Evolutionary conservation across 2,797 vertebrate genomes (phyloP), one percentile per base, ranked within the genome.

Genomic region (Rhynchonycteris naso): DNA sequence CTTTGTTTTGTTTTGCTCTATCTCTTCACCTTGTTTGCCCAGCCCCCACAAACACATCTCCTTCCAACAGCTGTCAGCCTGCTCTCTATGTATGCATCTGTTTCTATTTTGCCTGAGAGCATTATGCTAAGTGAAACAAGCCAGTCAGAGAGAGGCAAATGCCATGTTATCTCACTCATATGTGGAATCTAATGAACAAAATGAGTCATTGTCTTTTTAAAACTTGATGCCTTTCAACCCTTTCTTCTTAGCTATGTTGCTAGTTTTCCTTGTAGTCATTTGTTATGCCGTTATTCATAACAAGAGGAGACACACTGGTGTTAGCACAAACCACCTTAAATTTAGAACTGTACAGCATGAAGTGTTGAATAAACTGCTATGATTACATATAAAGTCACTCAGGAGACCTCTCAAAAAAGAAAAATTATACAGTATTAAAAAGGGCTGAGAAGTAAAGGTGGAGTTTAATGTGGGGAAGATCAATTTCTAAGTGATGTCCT

Each of bases 401-500:
- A 63, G 30, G 26, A 93, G 30, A 74, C 18, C 30, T 92, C 69
- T 90, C 35, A 93, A 38, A 86, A 4, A 85, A 84, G 68, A 94
- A 94, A 50, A 38, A 91, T 87, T 75, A 28, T 63, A 47, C 13
- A 69, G 33, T 63, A 38, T 79, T 79, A 81, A 30, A 84, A 88
- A 93, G 9, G 22, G 2, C 65, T 88, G 26, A 91, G 61, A 86
- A 52, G 92, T 87, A 97, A 89, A 84, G 91, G 78, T 89, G 63
- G 68, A 82, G 88, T 95, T 92, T 81, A 88, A 91, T 78, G 91
- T 84, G 28, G 12, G 33, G 82, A 91, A 83, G 80, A 95, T 63
- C 78, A 93, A 95, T 92, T 95, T 96, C 80, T 68, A 85, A 94
- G 80, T 89, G 76, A 96, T 87, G 14, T 72, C 83, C 63, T 88